A percentile compares a stretch with the other conserved stretches of the same genome.
Conservation (phyloP, 1,140 invertebrate species). For the Drosophila neocordata region DNA sequence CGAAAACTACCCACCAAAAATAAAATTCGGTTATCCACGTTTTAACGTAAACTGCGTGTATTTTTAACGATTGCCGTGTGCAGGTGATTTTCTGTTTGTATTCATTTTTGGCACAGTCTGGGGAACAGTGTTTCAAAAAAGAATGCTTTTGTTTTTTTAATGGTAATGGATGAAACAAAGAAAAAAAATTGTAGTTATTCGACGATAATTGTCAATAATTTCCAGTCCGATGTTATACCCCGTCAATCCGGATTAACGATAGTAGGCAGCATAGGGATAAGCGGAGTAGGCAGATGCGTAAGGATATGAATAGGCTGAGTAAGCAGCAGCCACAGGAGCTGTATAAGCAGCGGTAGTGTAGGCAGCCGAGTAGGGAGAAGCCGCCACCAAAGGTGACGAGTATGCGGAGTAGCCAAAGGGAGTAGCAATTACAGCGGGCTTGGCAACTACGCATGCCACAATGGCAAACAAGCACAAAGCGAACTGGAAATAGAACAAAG, state of each 20-base stretch:
- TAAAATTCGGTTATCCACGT: conserved; percentile 26
- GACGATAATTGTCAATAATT: background rate
- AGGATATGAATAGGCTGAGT: conserved; percentile 67
- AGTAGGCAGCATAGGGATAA: conserved; percentile 66
- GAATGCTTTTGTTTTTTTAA: conserved; percentile 47
- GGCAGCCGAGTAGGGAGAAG: conserved; percentile 72
- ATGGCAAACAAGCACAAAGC: conserved; percentile 79
- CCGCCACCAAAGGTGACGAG: conserved; percentile 70
- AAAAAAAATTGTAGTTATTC: background rate
- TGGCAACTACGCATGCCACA: conserved; percentile 76
- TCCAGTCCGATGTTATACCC: background rate
- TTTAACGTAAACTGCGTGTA: conserved; percentile 74
- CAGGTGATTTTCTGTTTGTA: conserved; percentile 22
- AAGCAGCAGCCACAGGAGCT: conserved; percentile 64
- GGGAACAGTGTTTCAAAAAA: conserved; percentile 16
- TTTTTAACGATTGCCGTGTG: conserved; percentile 35
- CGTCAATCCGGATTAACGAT: conserved; percentile 54
- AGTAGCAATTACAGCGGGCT: conserved; percentile 67
- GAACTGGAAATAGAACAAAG: conserved; percentile 40
- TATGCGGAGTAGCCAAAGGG: conserved; percentile 83
- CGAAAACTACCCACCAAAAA: too few relatives aligned
- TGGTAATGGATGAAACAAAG: background rate
- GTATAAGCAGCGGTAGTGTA: conserved; percentile 68
- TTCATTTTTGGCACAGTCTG: conserved; percentile 26
- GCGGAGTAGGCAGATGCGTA: conserved; percentile 53